Base-by-base conservation (phyloP, 2,888 invertebrate species). In the Malthinus seriepunctatus region DNA sequence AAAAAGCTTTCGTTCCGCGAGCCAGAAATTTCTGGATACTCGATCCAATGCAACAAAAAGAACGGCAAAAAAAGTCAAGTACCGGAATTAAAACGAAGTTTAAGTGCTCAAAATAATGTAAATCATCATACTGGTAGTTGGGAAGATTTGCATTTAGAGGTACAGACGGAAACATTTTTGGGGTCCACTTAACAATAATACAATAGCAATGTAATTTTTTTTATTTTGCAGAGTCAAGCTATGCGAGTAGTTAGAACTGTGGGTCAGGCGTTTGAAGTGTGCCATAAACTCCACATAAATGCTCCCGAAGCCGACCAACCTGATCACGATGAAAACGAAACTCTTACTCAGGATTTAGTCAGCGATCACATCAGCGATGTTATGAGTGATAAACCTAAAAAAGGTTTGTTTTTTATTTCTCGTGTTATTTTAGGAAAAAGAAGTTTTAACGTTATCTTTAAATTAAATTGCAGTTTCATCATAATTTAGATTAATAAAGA, bases 211-310 rank as follows among this genome's bases (percentile, higher is more conserved):
- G 10, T 37, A 10, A 11, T 46, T 14, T 48, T 48, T 32, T 50
- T 32, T 55, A 68, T 66, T 59, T 76, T 76, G 10, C 87, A 97
- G 97, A 95, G 91, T 80, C 97, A 98, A 84, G 98, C 98, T 32
- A 97, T 98, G 95, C 87, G 93, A 69, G 94, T 99, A 69, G 99
- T 99, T 62, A 88, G 97, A 73, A 98, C 98, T 6, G 95, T 99
- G 68, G 98, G 98, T 45, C 98, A 99, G 82, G 98, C 98, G 34
- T 99, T 99, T 81, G 98, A 99, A 82, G 97, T 98, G 78, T 98
- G 97, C 85, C 97, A 98, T 86, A 96, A 97, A 82, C 85, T 93
- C 81, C 89, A 91, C 73, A 83, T 86, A 72, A 77, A 75, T 45
- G 76, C 77, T 55, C 78, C 78, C 34, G 76, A 75, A 64, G 78